phyloP scores from a whole-genome alignment of 1,140 invertebrate genomes.

The Rhopalosiphum maidis region DNA sequence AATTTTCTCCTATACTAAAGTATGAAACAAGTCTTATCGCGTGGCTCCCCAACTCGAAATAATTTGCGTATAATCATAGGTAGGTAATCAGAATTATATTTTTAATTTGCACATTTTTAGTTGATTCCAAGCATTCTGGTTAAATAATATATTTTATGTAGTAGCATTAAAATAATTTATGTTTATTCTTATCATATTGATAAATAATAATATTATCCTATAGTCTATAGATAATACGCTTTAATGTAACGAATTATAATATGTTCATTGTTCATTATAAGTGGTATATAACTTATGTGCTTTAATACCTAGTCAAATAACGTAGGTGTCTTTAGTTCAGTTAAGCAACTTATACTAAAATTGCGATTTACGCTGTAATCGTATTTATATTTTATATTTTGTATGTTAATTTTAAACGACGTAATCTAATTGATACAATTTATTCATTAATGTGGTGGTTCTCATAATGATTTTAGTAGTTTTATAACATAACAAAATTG shows the following conservation, averaged over 20 bases:
- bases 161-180: background rate
- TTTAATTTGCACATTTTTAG: background rate
- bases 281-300: background rate
- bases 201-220: background rate
- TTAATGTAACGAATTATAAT: background rate
- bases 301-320: background rate
- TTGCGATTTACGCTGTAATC: background rate
- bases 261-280: slow-evolving; percentile 9
- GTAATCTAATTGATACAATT: background rate
- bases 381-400: background rate
- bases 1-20: background rate
- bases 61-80: background rate
- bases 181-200: background rate
- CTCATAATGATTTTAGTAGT: background rate
- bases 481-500: background rate
- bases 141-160: background rate
- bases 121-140: background rate
- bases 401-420: background rate
- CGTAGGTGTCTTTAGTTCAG: background rate
- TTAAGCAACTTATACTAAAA: background rate
- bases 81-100: background rate
- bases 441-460: background rate
- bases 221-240: background rate
- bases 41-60: background rate
- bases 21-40: background rate